Conservation (phyloP, 2,113 vertebrate genomes). For the Dryoscopus gambensis region DNA sequence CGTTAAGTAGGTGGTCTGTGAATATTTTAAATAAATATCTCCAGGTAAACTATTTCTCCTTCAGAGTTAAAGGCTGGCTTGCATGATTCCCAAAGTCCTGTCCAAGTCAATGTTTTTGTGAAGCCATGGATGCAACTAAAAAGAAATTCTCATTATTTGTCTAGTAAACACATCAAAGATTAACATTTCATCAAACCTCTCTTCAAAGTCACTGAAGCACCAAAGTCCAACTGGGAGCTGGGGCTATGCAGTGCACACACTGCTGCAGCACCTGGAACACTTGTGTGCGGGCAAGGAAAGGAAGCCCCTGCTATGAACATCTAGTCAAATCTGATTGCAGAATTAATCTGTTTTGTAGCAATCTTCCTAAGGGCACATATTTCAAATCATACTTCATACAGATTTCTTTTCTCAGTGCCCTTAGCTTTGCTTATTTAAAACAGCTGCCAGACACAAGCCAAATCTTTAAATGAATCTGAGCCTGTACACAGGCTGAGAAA, state of each 20-base stretch:
- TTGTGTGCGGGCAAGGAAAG: neutral
- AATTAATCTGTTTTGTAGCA: neutral
- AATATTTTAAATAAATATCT: neutral
- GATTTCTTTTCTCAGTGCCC: neutral
- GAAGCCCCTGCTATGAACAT: neutral
- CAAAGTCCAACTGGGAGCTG: neutral
- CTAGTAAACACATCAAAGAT: neutral
- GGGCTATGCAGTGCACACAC: fast-evolving
- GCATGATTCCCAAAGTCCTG: fast-evolving
- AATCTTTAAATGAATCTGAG: neutral
- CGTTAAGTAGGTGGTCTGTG: neutral
- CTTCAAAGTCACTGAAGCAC: neutral
- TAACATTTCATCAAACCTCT: neutral
- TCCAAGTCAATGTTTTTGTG: neutral
- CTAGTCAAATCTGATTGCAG: neutral
- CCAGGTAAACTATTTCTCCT: neutral
- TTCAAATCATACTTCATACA: neutral
- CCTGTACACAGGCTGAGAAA: neutral
- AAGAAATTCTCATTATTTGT: neutral
- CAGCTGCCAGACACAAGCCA: neutral
- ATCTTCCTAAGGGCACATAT: neutral
- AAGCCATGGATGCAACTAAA: neutral
- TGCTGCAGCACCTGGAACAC: neutral
- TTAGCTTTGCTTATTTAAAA: neutral
- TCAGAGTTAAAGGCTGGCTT: neutral